phyloP scores from a whole-genome alignment of 2,888 invertebrate species.

The Ornithoptera alexandrae region DNA sequence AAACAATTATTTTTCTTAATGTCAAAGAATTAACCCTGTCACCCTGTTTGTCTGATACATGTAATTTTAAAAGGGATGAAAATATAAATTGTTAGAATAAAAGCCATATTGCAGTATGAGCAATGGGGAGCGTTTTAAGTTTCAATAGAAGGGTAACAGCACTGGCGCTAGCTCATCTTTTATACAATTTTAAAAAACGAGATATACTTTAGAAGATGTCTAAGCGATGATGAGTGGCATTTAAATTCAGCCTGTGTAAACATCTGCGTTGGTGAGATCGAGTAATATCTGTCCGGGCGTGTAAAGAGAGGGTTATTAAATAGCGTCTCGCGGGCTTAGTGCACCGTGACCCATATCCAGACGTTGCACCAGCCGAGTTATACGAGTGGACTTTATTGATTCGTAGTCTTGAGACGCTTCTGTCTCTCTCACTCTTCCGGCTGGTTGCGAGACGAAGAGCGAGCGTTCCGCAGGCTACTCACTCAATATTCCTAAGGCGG shows the following conservation, averaged over 20 bases:
- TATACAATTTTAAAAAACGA: slow-evolving; percentile 9
- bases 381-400: slow-evolving; percentile 81
- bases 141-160: slow-evolving; percentile 4
- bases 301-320: slow-evolving; percentile 66
- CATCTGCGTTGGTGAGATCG: slow-evolving; percentile 43
- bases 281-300: slow-evolving; percentile 66
- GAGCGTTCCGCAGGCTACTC: slow-evolving; percentile 60
- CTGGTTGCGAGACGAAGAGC: slow-evolving; percentile 41
- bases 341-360: slow-evolving; percentile 77
- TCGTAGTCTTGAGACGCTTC: slow-evolving; percentile 79
- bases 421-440: slow-evolving; percentile 55
- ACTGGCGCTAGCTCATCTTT: slow-evolving; percentile 10
- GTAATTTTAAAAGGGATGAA: too few species aligned
- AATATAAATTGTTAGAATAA: too few species aligned
- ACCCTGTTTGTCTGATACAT: too few species aligned
- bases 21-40: too few species aligned
- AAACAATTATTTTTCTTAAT: too few species aligned
- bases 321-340: slow-evolving; percentile 65
- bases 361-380: slow-evolving; percentile 72
- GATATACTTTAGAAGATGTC: slow-evolving; percentile 31
- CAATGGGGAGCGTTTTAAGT: slow-evolving; percentile 5
- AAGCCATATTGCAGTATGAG: not conserved
- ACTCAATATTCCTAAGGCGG: slow-evolving; percentile 74
- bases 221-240: slow-evolving; percentile 42
- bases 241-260: slow-evolving; percentile 48